Evolutionary conservation across 2,888 invertebrate species (phyloP).

Genomic region (Galeopsomyia nigrocyanea): DNA sequence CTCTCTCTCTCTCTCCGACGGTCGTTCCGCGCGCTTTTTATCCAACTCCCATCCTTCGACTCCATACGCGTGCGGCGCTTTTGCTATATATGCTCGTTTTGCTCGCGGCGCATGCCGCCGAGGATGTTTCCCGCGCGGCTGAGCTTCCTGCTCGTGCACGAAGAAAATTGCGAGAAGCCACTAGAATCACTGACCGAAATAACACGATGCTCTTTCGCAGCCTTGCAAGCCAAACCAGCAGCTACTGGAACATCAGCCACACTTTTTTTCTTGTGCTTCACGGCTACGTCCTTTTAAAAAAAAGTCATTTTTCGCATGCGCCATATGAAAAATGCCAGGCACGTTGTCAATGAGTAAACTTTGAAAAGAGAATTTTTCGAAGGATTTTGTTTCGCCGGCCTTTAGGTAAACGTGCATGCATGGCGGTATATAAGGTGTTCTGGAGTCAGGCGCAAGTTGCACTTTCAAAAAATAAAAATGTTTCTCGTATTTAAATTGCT

Average conservation of each 20-base stretch:
- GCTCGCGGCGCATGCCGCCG: constrained; percentile 2
- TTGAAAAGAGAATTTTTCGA: too few species aligned
- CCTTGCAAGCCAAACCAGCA: not conserved
- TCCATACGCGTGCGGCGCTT: not conserved
- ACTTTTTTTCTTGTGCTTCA: not conserved
- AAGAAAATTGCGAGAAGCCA: constrained; percentile 46
- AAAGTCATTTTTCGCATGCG: too few species aligned
- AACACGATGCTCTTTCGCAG: constrained; percentile 41
- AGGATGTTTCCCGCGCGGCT: constrained; percentile 33
- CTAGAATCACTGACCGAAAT: constrained; percentile 46
- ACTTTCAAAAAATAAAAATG: too few species aligned
- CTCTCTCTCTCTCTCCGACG: not conserved
- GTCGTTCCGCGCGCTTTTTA: not conserved
- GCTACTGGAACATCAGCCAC: not conserved
- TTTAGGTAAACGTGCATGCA: too few species aligned
- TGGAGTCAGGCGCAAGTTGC: constrained; percentile 8
- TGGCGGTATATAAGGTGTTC: not conserved
- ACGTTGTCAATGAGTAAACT: too few species aligned
- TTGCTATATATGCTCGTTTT: not conserved
- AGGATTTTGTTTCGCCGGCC: too few species aligned
- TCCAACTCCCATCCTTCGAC: not conserved
- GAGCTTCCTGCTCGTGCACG: constrained; percentile 38
- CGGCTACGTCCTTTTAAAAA: too few species aligned
- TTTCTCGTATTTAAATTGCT: too few species aligned
- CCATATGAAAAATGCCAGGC: too few species aligned